Percentiles rank a stretch among this genome's conserved stretches.
Evolutionary conservation across 2,888 invertebrate genomes (phyloP).

Genomic region (Hydraecia micacea): DNA sequence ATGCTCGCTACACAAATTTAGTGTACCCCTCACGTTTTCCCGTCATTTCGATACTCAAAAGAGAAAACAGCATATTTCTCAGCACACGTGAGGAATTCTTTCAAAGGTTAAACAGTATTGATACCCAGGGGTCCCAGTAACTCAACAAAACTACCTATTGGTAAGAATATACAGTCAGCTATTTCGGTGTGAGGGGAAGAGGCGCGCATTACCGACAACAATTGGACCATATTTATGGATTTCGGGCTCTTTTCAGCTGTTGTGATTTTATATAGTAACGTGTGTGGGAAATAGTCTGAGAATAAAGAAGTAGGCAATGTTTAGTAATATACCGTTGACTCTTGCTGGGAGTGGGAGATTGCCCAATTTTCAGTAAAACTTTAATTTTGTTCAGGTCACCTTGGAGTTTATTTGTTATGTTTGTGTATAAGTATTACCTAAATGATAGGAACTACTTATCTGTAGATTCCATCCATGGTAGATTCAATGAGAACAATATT

Average conservation of each 20-base stretch:
- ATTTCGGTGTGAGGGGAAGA: background rate
- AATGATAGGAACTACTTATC: background rate
- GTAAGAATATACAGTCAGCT: constrained; percentile 11
- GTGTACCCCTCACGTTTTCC: constrained; percentile 10
- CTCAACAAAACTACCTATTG: constrained; percentile 7
- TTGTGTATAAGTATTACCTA: background rate
- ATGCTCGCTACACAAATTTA: background rate
- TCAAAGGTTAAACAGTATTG: constrained; percentile 33
- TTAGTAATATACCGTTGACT: background rate
- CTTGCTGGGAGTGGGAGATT: background rate
- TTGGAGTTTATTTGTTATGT: too few species aligned
- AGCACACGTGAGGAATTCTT: background rate
- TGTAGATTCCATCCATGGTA: too few species aligned
- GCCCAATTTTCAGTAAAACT: background rate
- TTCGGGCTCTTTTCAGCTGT: constrained; percentile 28
- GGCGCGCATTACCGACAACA: constrained; percentile 31
- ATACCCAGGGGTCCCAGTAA: constrained; percentile 19
- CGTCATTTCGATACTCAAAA: constrained; percentile 13
- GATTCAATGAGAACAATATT: background rate
- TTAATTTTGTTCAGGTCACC: background rate
- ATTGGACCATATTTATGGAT: constrained; percentile 38
- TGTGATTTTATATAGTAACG: constrained; percentile 40
- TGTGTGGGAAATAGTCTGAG: constrained; percentile 14
- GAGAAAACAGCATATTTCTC: background rate
- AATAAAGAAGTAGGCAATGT: constrained; percentile 15